A percentile compares a stretch with the other conserved stretches of the same genome.
Evolutionary conservation across 2,113 vertebrate genomes (phyloP).

Genomic region (Pelecanus crispus): DNA sequence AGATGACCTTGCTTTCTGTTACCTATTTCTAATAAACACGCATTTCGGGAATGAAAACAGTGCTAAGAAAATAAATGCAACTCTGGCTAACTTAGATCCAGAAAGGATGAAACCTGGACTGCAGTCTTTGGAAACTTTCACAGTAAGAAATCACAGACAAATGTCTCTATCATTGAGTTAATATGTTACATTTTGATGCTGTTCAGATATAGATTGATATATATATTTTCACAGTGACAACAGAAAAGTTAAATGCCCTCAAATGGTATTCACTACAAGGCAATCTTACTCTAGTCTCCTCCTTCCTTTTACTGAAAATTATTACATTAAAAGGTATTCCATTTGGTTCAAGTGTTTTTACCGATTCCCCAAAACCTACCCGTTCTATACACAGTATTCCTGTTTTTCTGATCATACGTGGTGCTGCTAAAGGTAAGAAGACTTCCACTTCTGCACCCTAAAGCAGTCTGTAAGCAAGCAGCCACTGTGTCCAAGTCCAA

Average conservation of each 20-base stretch:
- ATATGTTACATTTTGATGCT: neutral
- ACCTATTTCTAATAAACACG: constrained; percentile 59
- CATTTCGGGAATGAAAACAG: constrained; percentile 7
- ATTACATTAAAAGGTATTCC: neutral
- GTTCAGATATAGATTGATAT: neutral
- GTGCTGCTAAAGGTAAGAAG: neutral
- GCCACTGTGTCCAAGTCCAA: neutral
- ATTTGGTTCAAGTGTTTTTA: neutral
- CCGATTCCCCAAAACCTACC: neutral
- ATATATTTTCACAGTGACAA: neutral
- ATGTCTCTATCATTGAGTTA: neutral
- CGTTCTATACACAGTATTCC: neutral
- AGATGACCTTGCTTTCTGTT: constrained; percentile 25
- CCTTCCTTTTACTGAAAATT: neutral
- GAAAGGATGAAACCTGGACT: neutral
- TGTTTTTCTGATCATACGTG: neutral
- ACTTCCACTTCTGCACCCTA: neutral
- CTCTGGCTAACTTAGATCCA: constrained; percentile 6
- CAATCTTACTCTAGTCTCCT: neutral
- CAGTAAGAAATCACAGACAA: neutral
- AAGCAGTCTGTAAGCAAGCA: neutral
- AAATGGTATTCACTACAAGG: neutral
- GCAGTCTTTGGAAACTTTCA: constrained; percentile 2
- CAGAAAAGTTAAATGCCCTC: neutral
- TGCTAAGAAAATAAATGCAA: constrained; percentile 12